Percentiles rank a stretch among this genome's conserved stretches.
Conservation (phyloP, 2,797 vertebrate genomes). For the Sebastes glaucus region DNA sequence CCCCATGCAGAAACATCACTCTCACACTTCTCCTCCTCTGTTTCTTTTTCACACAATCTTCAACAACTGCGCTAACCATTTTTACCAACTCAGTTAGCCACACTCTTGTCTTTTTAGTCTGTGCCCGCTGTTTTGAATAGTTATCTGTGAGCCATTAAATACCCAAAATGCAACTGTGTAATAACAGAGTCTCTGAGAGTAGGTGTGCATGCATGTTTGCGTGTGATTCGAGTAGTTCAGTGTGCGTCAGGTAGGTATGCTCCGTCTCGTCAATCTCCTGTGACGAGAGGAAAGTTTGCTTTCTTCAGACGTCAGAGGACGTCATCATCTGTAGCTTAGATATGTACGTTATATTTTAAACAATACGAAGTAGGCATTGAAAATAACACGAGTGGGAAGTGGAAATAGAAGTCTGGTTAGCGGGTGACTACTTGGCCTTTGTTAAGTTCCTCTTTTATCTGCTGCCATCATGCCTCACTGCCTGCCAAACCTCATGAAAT, state of each 20-base stretch:
- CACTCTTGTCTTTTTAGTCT: background rate
- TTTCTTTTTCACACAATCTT: background rate
- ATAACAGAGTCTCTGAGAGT: background rate
- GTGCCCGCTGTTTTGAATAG: background rate
- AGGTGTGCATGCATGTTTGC: background rate
- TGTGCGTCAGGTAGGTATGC: background rate
- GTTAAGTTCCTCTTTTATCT: background rate
- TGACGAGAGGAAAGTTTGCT: background rate
- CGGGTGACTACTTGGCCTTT: background rate
- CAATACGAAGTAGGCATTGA: background rate
- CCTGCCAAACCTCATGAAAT: background rate
- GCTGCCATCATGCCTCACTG: background rate
- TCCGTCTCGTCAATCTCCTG: background rate
- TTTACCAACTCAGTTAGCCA: background rate
- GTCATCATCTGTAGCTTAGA: background rate
- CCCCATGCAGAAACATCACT: background rate
- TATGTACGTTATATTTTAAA: background rate
- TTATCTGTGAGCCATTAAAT: background rate
- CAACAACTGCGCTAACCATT: background rate
- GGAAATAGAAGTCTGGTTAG: slow-evolving; percentile 28
- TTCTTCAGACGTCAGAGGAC: background rate
- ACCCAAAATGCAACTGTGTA: background rate
- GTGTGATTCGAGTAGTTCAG: background rate
- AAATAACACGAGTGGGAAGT: background rate
- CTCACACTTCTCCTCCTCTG: background rate